phyloP scores from a whole-genome alignment of 2,113 vertebrate genomes.

The Halcyon malimbica region DNA sequence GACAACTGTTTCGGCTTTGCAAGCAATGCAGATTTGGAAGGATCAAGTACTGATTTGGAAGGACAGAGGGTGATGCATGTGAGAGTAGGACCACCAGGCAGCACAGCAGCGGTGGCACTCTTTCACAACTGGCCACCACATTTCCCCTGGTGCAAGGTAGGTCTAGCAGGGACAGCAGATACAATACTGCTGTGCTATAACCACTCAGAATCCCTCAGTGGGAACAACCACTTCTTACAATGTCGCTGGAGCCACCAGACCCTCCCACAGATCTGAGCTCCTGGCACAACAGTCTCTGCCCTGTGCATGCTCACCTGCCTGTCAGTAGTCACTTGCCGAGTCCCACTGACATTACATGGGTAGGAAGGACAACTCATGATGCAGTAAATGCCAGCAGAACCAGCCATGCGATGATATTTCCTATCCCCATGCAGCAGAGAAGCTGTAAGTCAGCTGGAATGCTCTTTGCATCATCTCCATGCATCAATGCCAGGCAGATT shows the following conservation, averaged over 20 bases:
- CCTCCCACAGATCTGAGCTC: background rate
- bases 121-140: background rate
- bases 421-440: background rate
- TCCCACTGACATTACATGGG: fast-evolving
- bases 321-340: fast-evolving
- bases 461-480: background rate
- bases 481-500: background rate
- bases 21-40: background rate
- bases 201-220: fast-evolving
- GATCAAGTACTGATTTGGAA: background rate
- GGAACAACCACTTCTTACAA: background rate
- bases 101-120: background rate
- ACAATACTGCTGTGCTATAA: fast-evolving
- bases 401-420: background rate
- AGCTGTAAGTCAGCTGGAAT: background rate
- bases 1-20: background rate
- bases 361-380: background rate
- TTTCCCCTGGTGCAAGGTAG: background rate
- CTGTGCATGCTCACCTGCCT: background rate
- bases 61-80: background rate
- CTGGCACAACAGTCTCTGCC: background rate
- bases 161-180: background rate
- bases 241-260: background rate
- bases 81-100: background rate
- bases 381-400: background rate